Evolutionary conservation across 2,113 vertebrate genomes (phyloP).

Genomic region (Ornithorhynchus anatinus): DNA sequence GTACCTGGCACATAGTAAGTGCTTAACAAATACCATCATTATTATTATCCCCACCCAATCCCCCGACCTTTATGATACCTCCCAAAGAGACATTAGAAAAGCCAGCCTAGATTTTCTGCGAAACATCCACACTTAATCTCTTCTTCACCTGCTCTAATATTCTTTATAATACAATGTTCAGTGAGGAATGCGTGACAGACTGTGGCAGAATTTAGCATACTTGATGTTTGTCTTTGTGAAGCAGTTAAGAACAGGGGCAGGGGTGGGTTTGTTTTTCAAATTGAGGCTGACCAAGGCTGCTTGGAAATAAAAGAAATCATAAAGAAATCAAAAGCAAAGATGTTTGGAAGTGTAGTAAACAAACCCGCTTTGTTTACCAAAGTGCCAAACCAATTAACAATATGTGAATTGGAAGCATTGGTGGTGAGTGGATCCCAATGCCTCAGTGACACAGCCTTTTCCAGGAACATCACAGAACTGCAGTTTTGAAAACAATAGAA

Average conservation of each 20-base stretch:
- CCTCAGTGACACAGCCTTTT: conserved; percentile 26
- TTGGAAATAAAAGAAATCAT: neutral
- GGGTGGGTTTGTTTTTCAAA: neutral
- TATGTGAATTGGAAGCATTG: neutral
- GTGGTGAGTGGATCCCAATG: conserved; percentile 18
- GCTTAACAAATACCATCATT: no score
- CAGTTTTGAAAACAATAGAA: neutral
- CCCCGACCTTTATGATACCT: neutral
- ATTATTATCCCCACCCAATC: neutral
- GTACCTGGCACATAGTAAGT: no score
- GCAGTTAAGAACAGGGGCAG: neutral
- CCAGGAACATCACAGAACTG: neutral
- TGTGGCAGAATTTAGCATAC: neutral
- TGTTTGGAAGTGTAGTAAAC: neutral
- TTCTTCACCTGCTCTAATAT: neutral
- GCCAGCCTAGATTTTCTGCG: neutral
- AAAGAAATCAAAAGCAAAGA: neutral
- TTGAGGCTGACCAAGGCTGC: conserved; percentile 23
- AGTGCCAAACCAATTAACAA: conserved; percentile 26
- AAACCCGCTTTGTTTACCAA: conserved; percentile 40
- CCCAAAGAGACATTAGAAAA: neutral
- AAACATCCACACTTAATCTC: neutral
- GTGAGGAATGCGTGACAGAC: neutral
- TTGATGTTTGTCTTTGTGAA: neutral
- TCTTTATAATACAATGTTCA: neutral